Evolutionary conservation across 53 echinoderm and acorn worm genomes (phyloP).

Genomic region (Crossaster papposus): DNA sequence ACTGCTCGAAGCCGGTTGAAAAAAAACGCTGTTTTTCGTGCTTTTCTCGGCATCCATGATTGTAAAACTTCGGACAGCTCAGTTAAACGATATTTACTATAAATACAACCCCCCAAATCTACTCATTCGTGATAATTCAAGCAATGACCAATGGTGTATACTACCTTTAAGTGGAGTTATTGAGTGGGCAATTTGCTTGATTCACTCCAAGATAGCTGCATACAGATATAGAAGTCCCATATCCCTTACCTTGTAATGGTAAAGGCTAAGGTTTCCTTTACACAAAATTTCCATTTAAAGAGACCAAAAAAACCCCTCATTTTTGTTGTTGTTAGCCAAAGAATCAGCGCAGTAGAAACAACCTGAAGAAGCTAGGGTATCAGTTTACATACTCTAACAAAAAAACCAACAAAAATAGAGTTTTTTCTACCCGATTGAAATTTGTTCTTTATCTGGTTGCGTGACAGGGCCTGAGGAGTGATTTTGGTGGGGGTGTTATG

Average conservation of each 20-base stretch:
- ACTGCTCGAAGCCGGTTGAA: too few relatives aligned
- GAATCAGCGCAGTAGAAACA: constrained; percentile 16
- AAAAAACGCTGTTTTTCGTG: too few relatives aligned
- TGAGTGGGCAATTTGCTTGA: constrained; percentile 47
- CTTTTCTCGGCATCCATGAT: too few relatives aligned
- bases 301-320: constrained; percentile 33
- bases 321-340: too few relatives aligned
- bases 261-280: constrained; percentile 16
- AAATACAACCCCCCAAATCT: too few relatives aligned
- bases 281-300: not conserved
- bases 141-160: too few relatives aligned
- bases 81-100: too few relatives aligned
- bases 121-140: too few relatives aligned
- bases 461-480: constrained; percentile 11
- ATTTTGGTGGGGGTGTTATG: not conserved
- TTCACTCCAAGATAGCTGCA: constrained; percentile 25
- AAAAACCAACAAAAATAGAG: not conserved
- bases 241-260: not conserved
- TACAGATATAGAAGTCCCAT: not conserved
- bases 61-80: too few relatives aligned
- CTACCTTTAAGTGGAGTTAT: not conserved
- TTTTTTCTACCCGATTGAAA: not conserved
- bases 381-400: constrained; percentile 40
- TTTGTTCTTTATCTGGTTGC: constrained; percentile 23
- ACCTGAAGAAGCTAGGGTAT: constrained; percentile 40